Base-by-base conservation (phyloP, 2,797 vertebrate species). In the Microtus agrestis region DNA sequence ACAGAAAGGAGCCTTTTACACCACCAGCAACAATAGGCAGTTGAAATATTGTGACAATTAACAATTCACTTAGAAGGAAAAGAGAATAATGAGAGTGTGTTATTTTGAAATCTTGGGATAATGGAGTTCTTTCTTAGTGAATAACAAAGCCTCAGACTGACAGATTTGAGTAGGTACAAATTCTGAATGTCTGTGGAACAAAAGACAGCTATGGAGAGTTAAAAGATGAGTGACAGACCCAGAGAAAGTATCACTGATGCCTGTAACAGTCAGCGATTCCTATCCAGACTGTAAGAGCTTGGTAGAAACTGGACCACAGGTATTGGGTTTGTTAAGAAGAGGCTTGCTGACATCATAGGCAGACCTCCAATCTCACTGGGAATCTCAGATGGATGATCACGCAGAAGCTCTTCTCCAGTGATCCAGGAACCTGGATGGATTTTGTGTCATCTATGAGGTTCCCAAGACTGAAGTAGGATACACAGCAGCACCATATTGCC, bases 1-100 rank as follows among this genome's bases (percentile, higher is more conserved):
- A 27, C 43, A 59, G 69, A 37, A 85, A 63, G 29, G 6, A 21
- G 6, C 19, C 37, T 76, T 79, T 90, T 40, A 76, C 23, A 79
- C 4, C 25, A 27, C 15, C 77, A 82, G 15, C 48, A 73, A 84
- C 29, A 89, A 65, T 12, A 51, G 25, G 34, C 59, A 54, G 43
- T 48, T 74, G 77, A 96, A 85, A 91, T 88, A 74, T 69, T 69
- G 34, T 56, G 91, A 87, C 43, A 87, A 79, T 85, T 51, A 96
- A 54, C 2, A 19, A 76, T 51, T 48, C 29, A 88, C 61, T 56
- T 79, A 87, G 61, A 51, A 76, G 73, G 59, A 51, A 89, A 61
- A 61, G 2, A 37, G 61, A 69, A 85, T 67, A 88, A 54, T 14
- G 4, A 93, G 79, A 93, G 87, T 15, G 27, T 84, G 12, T 51